A percentile compares a stretch with the other conserved stretches of the same genome.
phyloP scores from a whole-genome alignment of 2,888 invertebrate genomes.

The Spialia ferax region DNA sequence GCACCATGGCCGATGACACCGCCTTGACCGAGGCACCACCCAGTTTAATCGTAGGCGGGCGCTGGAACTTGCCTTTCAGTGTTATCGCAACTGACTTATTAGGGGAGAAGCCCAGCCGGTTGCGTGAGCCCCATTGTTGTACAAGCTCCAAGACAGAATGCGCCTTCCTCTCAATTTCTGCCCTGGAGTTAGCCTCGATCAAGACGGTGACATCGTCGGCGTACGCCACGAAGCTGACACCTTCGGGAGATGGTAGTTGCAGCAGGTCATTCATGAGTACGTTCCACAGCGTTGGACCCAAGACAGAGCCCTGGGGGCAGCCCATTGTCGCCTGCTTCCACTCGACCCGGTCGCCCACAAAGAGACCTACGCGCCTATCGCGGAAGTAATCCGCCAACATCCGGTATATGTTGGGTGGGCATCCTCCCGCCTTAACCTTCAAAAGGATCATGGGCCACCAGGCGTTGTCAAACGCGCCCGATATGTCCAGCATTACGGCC shows the following conservation, averaged over 20 bases:
- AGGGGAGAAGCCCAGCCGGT: conserved; percentile 46
- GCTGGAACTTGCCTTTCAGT: conserved; percentile 34
- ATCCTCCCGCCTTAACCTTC: not conserved
- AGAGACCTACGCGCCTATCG: not conserved
- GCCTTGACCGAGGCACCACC: conserved; percentile 35
- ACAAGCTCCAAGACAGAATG: not conserved
- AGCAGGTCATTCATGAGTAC: conserved; percentile 27
- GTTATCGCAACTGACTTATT: conserved; percentile 47
- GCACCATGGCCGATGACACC: conserved; percentile 6
- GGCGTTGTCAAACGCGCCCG: conserved; percentile 5
- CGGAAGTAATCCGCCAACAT: conserved; percentile 5
- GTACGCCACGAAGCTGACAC: conserved; percentile 43
- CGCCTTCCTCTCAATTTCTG: not conserved
- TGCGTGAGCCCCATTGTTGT: not conserved
- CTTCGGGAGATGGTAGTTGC: conserved; percentile 6
- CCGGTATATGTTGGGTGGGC: not conserved
- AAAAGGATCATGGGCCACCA: conserved; percentile 7
- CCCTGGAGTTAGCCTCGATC: conserved; percentile 31
- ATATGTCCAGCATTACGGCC: not conserved
- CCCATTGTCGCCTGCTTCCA: conserved; percentile 44
- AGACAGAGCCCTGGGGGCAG: conserved; percentile 43
- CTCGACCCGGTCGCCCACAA: conserved; percentile 32
- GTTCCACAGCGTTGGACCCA: conserved; percentile 38
- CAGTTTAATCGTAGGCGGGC: conserved; percentile 32
- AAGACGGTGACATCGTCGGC: conserved; percentile 50